These are phyloP conservation scores for Dasypus novemcinctus DNA, from an alignment of 2,113 vertebrate genomes.

Conservation along the genomic window DNA sequence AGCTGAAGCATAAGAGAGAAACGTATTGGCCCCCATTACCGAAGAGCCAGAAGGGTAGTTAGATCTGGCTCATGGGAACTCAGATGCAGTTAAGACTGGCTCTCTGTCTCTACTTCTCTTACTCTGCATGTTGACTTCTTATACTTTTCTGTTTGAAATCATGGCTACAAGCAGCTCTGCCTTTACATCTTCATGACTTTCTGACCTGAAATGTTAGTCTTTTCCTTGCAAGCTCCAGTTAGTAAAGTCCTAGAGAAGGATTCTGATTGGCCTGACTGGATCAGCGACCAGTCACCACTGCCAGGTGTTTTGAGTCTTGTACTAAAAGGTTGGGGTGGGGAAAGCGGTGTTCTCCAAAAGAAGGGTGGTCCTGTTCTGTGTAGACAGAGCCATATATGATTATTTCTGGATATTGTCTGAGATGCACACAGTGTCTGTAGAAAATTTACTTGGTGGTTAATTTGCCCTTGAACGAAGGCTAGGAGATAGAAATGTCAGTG, in stretches of 20 bases:
- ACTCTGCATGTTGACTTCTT: not conserved
- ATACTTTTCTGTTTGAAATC: not conserved
- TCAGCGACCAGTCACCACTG: not conserved
- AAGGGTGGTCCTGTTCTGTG: not conserved
- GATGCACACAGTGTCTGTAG: not conserved
- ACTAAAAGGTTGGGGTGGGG: not conserved
- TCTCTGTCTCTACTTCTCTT: not conserved
- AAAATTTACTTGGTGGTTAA: not conserved
- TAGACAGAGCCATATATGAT: not conserved
- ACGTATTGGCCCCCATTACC: not conserved
- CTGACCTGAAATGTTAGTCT: not conserved
- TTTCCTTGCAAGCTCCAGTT: not conserved
- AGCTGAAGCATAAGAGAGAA: conserved; percentile 17
- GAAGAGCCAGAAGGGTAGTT: not conserved
- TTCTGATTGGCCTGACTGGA: not conserved
- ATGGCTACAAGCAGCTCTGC: not conserved
- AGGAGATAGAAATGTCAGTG: not conserved
- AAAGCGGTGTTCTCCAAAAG: not conserved
- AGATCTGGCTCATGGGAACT: not conserved
- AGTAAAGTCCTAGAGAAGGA: not conserved
- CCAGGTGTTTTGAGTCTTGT: not conserved
- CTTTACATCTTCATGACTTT: not conserved
- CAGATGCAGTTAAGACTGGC: not conserved
- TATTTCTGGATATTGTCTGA: not conserved
- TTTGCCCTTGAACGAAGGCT: not conserved